Evolutionary conservation across 2,797 vertebrate genomes (phyloP), one percentile per base, ranked within the genome.

Genomic region (Eutrigla gurnardus): DNA sequence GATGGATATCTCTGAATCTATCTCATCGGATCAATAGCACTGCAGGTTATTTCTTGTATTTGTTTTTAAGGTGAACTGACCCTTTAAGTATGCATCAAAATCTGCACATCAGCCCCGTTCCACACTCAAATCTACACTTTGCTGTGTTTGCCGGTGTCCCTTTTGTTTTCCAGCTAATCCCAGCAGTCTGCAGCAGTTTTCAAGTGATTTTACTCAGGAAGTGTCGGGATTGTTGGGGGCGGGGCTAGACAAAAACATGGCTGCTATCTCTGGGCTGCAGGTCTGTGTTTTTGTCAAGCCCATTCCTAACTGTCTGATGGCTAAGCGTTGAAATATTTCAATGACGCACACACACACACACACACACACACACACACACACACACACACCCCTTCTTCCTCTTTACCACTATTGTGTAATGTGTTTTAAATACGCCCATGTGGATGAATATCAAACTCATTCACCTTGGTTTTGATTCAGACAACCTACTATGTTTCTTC

Each of bases 181-280:
- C 7, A 46, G 60, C 50, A n/a, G 33, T 37, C 53, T 49, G 2
- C 58, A 36, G 50, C 50, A 45, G 36, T 54, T 79, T 85, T 76
- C 70, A 71, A 73, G 45, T 39, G 65, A 73, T 70, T 80, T 78
- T 68, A 71, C 78, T 89, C 77, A 84, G 87, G 86, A 90, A 25
- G 25, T 25, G 65, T 83, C 88, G 87, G 88, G 90, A 92, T 84
- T 90, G 82, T 58, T 60, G 33, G 65, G 77, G 80, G 65, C 43
- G 74, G 90, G 75, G 73, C 79, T 65, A 88, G 90, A 92, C 78
- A 2, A 84, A 25, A 90, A 92, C 89, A 89, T 0, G 40, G 62
- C 7, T 76, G 75, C 76, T 91, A 86, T 93, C 87, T 87, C 18
- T 47, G 77, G 14, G 3, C 71, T 75, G 82, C 89, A 78, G 84